Base-by-base conservation (phyloP, 2,113 vertebrate species). In the Calyptomena viridis region DNA sequence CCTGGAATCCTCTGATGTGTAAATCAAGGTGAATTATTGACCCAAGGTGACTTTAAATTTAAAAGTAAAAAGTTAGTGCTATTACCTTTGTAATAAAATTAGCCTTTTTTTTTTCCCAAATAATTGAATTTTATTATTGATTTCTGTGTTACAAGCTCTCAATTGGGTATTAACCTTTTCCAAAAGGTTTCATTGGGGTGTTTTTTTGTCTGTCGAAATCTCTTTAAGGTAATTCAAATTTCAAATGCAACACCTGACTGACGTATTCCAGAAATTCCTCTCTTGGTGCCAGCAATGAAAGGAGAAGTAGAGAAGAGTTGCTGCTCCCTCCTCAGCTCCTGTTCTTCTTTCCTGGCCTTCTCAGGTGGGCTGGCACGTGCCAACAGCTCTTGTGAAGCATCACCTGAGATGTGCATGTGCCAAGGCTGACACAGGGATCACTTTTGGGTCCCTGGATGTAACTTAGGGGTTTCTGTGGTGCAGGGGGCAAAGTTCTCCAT, bases 111-210 rank as follows among this genome's bases (percentile, higher is more conserved):
- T 86, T 62, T 53, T 2, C 0, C 63, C 37, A 81, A 84, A 93
- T 91, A 93, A 95, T 87, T 90, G 14, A 64, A 90, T 95, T 89
- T 75, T 63, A 28, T 56, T 81, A 92, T 93, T 93, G 95, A 95
- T 93, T 86, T 76, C 44, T 69, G 5, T 78, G 52, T 94, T 93
- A 84, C 44, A 75, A 85, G 63, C 59, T 67, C 69, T 77, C 71
- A 64, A 35, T 42, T 89, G 69, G 27, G 27, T n/a, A 63, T 94
- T 93, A 82, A 91, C 95, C 69, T 96, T 96, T 96, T 79, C 14
- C 40, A 35, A 53, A 81, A 53, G 23, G 39, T 71, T 86, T 63
- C 39, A 20, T 71, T 18, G 35, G 4, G 47, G 25, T 9, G 11
- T 25, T 87, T 67, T 60, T 85, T 58, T n/a, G 18, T 68, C 59